Evolutionary conservation across 1,140 invertebrate genomes (phyloP).

Genomic region (Dreissena polymorpha): DNA sequence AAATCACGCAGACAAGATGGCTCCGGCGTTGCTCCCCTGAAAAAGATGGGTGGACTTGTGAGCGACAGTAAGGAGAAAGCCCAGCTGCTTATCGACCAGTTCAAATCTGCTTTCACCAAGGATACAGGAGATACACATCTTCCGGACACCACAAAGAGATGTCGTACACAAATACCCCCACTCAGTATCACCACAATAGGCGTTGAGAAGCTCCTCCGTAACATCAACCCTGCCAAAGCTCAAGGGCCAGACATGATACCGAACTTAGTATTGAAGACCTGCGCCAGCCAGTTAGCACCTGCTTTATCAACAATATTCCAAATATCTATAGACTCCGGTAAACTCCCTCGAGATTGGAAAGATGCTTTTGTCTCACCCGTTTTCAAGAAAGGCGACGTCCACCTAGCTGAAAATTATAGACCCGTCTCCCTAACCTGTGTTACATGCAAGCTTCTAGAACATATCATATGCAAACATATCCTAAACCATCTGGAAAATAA

Average conservation of each 20-base stretch:
- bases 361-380: constrained; percentile 25
- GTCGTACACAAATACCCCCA: not conserved
- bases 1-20: constrained; percentile 49
- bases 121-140: not conserved
- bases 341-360: constrained; percentile 25
- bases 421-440: constrained; percentile 18
- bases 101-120: constrained; percentile 49
- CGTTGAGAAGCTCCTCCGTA: constrained; percentile 12
- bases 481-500: constrained; percentile 25
- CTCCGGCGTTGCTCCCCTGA: constrained; percentile 40
- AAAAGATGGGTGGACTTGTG: constrained; percentile 12
- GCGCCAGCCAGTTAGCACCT: not conserved
- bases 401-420: constrained; percentile 28
- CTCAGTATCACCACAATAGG: constrained; percentile 23
- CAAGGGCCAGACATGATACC: constrained; percentile 28
- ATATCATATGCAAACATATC: constrained; percentile 29
- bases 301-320: constrained; percentile 9
- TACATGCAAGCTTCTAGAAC: constrained; percentile 25
- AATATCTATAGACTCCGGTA: constrained; percentile 21
- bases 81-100: constrained; percentile 26
- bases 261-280: constrained; percentile 10
- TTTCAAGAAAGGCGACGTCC: constrained; percentile 26
- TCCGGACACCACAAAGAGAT: constrained; percentile 1
- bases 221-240: constrained; percentile 21
- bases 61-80: constrained; percentile 47